A percentile compares a stretch with the other conserved stretches of the same genome.
Conservation (phyloP, 1,140 invertebrate genomes). For the Platyura marginata region DNA sequence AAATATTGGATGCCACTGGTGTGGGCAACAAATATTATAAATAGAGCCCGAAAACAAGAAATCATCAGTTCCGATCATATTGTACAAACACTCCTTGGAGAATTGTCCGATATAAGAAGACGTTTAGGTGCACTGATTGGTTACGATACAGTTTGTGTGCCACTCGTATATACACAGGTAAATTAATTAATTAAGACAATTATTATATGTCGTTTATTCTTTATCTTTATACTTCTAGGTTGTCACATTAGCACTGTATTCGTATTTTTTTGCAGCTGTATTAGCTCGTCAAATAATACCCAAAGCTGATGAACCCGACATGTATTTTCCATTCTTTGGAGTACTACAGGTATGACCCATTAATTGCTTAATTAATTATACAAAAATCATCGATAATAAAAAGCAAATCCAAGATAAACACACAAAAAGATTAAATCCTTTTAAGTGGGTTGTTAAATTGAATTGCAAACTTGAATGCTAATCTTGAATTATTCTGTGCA, state of each 20-base stretch:
- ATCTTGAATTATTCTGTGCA: too few species aligned
- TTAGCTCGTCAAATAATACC: slow-evolving; percentile 67
- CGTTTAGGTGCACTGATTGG: slow-evolving; percentile 63
- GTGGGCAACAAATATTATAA: slow-evolving; percentile 81
- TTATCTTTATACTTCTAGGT: slow-evolving; percentile 41
- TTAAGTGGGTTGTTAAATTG: too few species aligned
- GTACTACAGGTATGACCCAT: slow-evolving; percentile 51
- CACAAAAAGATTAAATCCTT: too few species aligned
- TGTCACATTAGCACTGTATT: slow-evolving; percentile 77
- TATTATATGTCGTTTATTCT: slow-evolving; percentile 3
- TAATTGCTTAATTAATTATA: too few species aligned
- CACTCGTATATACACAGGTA: slow-evolving; percentile 95
- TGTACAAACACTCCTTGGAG: slow-evolving; percentile 64
- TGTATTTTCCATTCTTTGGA: slow-evolving; percentile 87
- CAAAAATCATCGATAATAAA: too few species aligned
- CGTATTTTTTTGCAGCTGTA: slow-evolving; percentile 76
- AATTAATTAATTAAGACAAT: slow-evolving; percentile 9
- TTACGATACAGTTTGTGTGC: slow-evolving; percentile 94
- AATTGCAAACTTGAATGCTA: too few species aligned
- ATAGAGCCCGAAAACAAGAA: slow-evolving; percentile 60
- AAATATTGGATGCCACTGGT: slow-evolving; percentile 87
- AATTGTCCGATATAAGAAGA: slow-evolving; percentile 64
- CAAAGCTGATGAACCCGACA: slow-evolving; percentile 43
- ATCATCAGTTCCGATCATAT: slow-evolving; percentile 70
- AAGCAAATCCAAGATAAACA: too few species aligned